Base-by-base conservation (phyloP, 2,888 invertebrate genomes). In the Drosophila sordidapex region DNA sequence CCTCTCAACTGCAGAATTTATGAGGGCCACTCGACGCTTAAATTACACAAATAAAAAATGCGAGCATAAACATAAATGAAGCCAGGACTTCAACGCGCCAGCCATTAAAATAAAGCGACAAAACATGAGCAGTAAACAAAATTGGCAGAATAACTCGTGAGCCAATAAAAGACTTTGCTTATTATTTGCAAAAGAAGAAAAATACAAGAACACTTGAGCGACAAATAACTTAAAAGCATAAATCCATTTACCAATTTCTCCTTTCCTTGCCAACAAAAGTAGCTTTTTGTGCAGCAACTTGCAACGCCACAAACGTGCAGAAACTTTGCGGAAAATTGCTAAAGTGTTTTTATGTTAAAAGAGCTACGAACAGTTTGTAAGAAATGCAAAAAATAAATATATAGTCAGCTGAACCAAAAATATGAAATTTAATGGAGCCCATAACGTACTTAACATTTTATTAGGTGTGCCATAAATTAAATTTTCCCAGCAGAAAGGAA, bases 111-210 rank as follows among this genome's bases (percentile, higher is more conserved):
- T 86, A 77, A 90, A 87, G 86, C 86, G 83, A 81, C 87, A 89
- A 90, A 90, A 88, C 90, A 90, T 86, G 90, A 82, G 90, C 76
- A 58, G 85, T 81, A 90, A 86, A 86, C 90, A 70, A 80, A 90
- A 83, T 69, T 74, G 69, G 64, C 59, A 58, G 51, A 59, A 52
- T 49, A 76, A 49, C 56, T 51, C 52, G 40, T 52, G 52, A 56
- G 64, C 59, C 83, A 62, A 71, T 70, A 66, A 62, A 74, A 72
- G 46, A 62, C 64, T 68, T 77, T 64, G 58, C 54, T 78, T 78
- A 78, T 78, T 81, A 65, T 72, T 69, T 65, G 61, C 18, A 52
- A 54, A 53, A 25, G 51, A 33, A 27, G 36, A 40, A 66, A 69
- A 77, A 25, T 67, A 80, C 72, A 79, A 48, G 56, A 48, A 51